Base-by-base conservation (phyloP, 64 coral and sea anemone species). In the Montipora efflorescens region DNA sequence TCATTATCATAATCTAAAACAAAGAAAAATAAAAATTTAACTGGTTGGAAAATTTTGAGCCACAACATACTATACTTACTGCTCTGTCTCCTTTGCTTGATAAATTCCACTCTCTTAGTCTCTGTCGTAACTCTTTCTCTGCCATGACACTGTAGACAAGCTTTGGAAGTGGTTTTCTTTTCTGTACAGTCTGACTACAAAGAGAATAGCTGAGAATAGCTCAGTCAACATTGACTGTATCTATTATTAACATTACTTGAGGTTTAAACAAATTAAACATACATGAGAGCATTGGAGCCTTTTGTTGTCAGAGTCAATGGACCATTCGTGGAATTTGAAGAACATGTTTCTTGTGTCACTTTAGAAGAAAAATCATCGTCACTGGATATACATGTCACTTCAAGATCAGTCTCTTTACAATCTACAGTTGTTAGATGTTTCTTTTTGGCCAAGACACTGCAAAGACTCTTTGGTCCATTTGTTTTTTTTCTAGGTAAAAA, bases 101-200 rank as follows among this genome's bases (percentile, higher is more conserved):
- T 47, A 99, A 69, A 74, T 92, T 74, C 78, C 90, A 94, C 86
- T 99, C 95, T 74, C 92, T 96, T 5, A 99, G 57, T 72, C 92
- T 99, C 87, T 94, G 84, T 50, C 81, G 90, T 25, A 99, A 90
- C 74, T 96, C 91, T 22, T 94, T 99, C 16, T 96, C 95, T 92
- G 90, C 83, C 46, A 99, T 77, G 15, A 99, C 79, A 79, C 79
- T 91, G 77, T 96, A 96, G 0, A 99, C 98, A 21, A 96, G 89
- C 69, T 96, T 94, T 43, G 92, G 74, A 72, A 99, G 77, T 47
- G 98, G 84, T 72, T 96, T 96, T 87, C 92, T 93, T 66, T 94
- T 96, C 53, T 78, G 75, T 36, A 80, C 58, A 15, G 62, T 67
- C 13, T 71, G 62, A n/a, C 94, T 95, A 25, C 2, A 82, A 20